phyloP scores from a whole-genome alignment of 2,113 vertebrate species.

The Notiomystis cincta region DNA sequence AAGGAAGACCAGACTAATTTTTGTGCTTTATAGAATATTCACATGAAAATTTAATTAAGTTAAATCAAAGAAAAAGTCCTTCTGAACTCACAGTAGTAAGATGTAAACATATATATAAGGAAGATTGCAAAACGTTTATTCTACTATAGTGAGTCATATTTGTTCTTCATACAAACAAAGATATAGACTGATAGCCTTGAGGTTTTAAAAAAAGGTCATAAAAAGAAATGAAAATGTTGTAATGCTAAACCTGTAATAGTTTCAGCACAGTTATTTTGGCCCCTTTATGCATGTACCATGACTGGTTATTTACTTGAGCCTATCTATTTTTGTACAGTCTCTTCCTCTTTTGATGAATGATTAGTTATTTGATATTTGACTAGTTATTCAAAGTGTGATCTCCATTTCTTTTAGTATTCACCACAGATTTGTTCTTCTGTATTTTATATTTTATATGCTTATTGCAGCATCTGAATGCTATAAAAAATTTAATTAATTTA shows the following conservation, averaged over 20 bases:
- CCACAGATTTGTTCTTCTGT: neutral
- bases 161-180: neutral
- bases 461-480: neutral
- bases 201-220: neutral
- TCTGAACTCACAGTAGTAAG: neutral
- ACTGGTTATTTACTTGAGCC: neutral
- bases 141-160: neutral
- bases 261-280: neutral
- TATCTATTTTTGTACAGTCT: neutral
- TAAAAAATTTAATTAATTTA: neutral
- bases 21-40: neutral
- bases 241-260: neutral
- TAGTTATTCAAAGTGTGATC: neutral
- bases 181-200: neutral
- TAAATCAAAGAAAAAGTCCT: neutral
- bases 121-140: neutral
- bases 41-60: neutral
- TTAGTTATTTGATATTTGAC: neutral
- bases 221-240: neutral
- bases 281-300: neutral
- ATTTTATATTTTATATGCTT: neutral
- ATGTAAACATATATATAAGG: neutral
- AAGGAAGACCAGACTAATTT: neutral
- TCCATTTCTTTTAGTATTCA: neutral
- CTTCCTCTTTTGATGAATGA: neutral